A percentile compares a stretch with the other conserved stretches of the same genome.
phyloP scores from a whole-genome alignment of 2,888 invertebrate genomes.

The Erpobdella octoculata region DNA sequence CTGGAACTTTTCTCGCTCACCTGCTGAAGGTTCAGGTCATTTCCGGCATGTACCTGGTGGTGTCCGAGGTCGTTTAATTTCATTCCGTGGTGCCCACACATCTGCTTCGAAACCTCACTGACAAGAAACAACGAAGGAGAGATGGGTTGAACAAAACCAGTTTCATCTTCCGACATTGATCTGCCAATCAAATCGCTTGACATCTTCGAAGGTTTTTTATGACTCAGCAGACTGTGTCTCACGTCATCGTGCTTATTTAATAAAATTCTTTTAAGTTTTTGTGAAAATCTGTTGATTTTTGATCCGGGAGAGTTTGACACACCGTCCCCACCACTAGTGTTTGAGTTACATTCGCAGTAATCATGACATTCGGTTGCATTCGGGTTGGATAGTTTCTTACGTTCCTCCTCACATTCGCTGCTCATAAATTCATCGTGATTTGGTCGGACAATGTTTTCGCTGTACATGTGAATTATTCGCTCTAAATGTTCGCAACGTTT shows the following conservation, averaged over 20 bases:
- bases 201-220: background rate
- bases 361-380: too few species aligned
- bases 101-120: background rate
- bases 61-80: background rate
- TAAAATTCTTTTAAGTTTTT: background rate
- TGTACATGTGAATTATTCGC: background rate
- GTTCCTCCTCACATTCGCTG: too few species aligned
- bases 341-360: too few species aligned
- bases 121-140: constrained; percentile 1
- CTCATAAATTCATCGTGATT: too few species aligned
- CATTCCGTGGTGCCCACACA: constrained; percentile 3
- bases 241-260: background rate
- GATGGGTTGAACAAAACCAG: background rate
- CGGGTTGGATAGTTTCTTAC: too few species aligned
- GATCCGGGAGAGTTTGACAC: background rate
- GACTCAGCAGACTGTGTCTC: background rate
- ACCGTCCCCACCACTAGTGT: too few species aligned
- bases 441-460: too few species aligned
- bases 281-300: background rate
- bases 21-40: background rate
- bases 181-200: background rate
- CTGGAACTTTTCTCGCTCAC: background rate
- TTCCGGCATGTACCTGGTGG: too few species aligned
- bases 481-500: constrained; percentile 2
- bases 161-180: background rate